phyloP scores from a whole-genome alignment of 92 coral and sea anemone species.

The Montipora capitata region DNA sequence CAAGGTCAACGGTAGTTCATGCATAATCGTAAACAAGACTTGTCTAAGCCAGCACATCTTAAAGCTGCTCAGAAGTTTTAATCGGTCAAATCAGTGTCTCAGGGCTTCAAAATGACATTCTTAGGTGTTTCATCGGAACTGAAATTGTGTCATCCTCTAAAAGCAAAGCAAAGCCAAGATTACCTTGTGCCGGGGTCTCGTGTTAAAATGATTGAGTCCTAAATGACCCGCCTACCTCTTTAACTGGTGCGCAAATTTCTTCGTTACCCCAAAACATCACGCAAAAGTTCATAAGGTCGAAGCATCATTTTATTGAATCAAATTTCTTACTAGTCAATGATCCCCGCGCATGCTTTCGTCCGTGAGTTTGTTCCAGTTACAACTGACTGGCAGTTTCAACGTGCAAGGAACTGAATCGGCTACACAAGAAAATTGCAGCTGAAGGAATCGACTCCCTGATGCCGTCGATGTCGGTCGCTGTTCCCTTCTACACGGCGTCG shows the following conservation, averaged over 20 bases:
- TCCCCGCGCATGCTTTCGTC: conserved; percentile 35
- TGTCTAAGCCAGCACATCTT: conserved; percentile 44
- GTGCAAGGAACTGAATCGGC: neutral
- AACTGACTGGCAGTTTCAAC: neutral
- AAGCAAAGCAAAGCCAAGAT: neutral
- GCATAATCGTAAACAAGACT: conserved; percentile 37
- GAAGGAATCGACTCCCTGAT: neutral
- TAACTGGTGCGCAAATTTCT: neutral
- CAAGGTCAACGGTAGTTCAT: conserved; percentile 1
- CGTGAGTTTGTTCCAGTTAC: conserved; percentile 22
- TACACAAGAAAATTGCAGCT: neutral
- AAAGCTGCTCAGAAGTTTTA: conserved; percentile 40
- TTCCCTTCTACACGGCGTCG: conserved; percentile 73
- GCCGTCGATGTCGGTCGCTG: conserved; percentile 44
- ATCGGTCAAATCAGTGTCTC: conserved; percentile 22
- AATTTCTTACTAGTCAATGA: conserved; percentile 12
- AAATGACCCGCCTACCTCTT: conserved; percentile 10
- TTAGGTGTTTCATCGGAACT: conserved; percentile 10
- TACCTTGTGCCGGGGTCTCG: neutral
- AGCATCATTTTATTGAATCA: conserved; percentile 16
- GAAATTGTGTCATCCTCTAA: neutral
- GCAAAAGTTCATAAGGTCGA: conserved; percentile 39
- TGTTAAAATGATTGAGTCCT: conserved; percentile 16
- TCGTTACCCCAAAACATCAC: conserved; percentile 38
- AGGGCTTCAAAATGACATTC: conserved; percentile 26